Conservation (phyloP, 1,140 invertebrate species). For the Plectrocnemia conspersa region DNA sequence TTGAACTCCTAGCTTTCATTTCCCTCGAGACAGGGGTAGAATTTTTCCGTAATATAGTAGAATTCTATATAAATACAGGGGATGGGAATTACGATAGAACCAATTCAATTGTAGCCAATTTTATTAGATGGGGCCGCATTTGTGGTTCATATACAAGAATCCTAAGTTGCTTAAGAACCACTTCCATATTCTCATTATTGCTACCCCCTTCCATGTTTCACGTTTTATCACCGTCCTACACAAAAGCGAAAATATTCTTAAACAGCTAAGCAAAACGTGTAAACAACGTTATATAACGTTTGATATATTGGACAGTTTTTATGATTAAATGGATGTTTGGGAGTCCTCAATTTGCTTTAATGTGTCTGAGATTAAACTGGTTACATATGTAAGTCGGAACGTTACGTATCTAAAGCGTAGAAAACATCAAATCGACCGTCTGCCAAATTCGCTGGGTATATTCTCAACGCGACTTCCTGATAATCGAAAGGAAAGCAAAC, state of each 20-base stretch:
- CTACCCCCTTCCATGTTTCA: neutral
- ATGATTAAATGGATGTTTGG: too few species aligned
- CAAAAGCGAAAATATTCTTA: too few species aligned
- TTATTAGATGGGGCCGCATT: slow-evolving; percentile 16
- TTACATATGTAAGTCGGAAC: too few species aligned
- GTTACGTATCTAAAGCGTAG: too few species aligned
- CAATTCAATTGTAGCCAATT: slow-evolving; percentile 26
- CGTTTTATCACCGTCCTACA: neutral
- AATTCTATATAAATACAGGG: slow-evolving; percentile 23
- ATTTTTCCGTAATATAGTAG: slow-evolving; percentile 1
- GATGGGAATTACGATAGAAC: slow-evolving; percentile 18
- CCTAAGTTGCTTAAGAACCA: slow-evolving; percentile 5
- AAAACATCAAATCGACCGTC: slow-evolving; percentile 25
- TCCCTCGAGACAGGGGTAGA: neutral
- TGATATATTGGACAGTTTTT: too few species aligned
- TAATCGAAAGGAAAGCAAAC: slow-evolving; percentile 29
- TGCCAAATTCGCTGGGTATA: slow-evolving; percentile 14
- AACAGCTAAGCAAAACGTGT: too few species aligned
- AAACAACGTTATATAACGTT: too few species aligned
- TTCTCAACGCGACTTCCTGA: slow-evolving; percentile 6
- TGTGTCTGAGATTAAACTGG: too few species aligned
- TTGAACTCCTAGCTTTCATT: too few species aligned
- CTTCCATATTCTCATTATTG: slow-evolving; percentile 4
- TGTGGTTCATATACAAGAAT: neutral
- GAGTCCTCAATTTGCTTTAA: too few species aligned